Percentiles rank a stretch among this genome's conserved stretches.
phyloP scores from a whole-genome alignment of 2,888 invertebrate genomes.

The Troides helena region DNA sequence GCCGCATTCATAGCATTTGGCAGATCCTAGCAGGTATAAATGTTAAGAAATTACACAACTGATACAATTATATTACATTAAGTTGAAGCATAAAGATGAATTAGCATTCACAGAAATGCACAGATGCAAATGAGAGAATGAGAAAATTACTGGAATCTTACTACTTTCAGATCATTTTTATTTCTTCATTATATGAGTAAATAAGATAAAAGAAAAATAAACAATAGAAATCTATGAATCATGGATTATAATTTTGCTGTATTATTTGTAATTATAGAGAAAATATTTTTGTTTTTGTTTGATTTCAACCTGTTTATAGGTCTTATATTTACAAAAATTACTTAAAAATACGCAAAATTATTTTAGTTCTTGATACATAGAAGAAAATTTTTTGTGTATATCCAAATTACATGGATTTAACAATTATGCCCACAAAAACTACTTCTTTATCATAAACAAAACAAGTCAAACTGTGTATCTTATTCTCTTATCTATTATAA shows the following conservation, averaged over 20 bases:
- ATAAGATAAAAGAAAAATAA: background rate
- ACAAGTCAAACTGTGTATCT: too few species aligned
- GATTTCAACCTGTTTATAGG: background rate
- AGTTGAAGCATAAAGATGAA: background rate
- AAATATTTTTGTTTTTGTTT: background rate
- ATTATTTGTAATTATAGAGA: too few species aligned
- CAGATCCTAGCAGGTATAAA: slow-evolving; percentile 86
- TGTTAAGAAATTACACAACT: background rate
- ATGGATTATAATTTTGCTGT: background rate
- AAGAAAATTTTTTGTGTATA: too few species aligned
- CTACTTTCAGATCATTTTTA: too few species aligned
- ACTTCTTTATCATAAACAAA: background rate
- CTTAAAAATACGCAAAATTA: too few species aligned
- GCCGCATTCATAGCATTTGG: slow-evolving; percentile 99
- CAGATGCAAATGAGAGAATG: too few species aligned
- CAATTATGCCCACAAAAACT: background rate
- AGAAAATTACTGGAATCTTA: too few species aligned
- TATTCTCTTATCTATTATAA: background rate
- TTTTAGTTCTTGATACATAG: too few species aligned
- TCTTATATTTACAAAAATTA: background rate
- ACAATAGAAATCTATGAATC: background rate
- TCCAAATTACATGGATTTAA: too few species aligned
- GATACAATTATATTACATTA: background rate
- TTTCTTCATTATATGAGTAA: too few species aligned
- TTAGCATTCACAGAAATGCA: too few species aligned